Conservation (phyloP, 2,113 vertebrate species). For the Elachura formosa region DNA sequence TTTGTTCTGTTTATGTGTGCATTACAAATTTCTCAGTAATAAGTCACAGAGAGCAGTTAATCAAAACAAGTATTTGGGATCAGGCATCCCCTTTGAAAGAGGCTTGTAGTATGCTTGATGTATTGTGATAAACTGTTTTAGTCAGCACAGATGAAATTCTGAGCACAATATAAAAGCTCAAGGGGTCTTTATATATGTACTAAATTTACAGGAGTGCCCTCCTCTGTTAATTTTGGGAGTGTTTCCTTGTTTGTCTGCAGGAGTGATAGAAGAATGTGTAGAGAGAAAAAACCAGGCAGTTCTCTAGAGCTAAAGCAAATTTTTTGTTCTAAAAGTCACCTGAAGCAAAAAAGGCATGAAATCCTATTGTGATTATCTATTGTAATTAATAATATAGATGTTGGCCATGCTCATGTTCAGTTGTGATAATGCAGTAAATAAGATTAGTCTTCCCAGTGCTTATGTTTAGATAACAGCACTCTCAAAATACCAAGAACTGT, state of each 20-base stretch:
- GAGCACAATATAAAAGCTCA: neutral
- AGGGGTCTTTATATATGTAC: neutral
- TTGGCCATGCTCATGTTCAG: neutral
- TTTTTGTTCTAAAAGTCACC: neutral
- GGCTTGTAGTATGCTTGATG: neutral
- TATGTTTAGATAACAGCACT: neutral
- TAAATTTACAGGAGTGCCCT: neutral
- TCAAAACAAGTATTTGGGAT: neutral
- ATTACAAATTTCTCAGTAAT: neutral
- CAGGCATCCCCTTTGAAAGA: slow-evolving; percentile 15
- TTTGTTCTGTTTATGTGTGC: neutral
- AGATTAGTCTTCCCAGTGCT: neutral
- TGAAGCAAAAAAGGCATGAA: neutral
- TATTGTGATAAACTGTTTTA: neutral
- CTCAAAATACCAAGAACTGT: neutral
- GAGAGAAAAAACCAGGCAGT: neutral
- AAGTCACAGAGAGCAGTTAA: slow-evolving; percentile 17
- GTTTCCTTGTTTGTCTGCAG: neutral
- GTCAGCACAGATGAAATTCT: neutral
- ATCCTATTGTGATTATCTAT: neutral
- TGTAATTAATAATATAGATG: neutral
- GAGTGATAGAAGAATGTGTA: neutral
- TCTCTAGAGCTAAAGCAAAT: neutral
- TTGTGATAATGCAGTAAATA: neutral
- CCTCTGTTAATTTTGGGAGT: neutral